phyloP scores from a whole-genome alignment of 2,888 invertebrate species.

The Hoplodrina ambigua region DNA sequence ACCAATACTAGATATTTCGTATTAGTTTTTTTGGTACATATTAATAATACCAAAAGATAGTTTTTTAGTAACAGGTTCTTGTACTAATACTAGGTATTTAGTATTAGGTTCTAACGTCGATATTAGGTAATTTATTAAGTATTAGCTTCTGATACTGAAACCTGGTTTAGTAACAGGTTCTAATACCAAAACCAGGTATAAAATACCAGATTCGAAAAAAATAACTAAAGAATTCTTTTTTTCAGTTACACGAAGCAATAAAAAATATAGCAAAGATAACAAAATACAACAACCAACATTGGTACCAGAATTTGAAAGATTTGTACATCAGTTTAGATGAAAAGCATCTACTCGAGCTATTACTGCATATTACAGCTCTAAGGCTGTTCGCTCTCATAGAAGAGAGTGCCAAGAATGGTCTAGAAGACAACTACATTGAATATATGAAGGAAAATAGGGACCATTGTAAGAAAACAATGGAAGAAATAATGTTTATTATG shows the following conservation, averaged over 20 bases:
- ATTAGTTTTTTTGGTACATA: too few relatives aligned
- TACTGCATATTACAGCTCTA: slow-evolving; percentile 74
- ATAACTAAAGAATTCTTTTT: slow-evolving; percentile 38
- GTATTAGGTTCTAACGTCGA: too few relatives aligned
- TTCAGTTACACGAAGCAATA: slow-evolving; percentile 80
- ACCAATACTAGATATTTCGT: too few relatives aligned
- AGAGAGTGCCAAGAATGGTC: slow-evolving; percentile 65
- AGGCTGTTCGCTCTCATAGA: slow-evolving; percentile 76
- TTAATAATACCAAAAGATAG: too few relatives aligned
- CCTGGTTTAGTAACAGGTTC: too few relatives aligned
- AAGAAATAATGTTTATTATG: slow-evolving; percentile 72
- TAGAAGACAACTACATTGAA: slow-evolving; percentile 66
- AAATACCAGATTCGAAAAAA: neutral
- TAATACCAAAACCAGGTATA: too few relatives aligned
- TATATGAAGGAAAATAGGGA: slow-evolving; percentile 68
- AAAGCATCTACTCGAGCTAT: slow-evolving; percentile 68
- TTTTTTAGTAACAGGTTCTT: too few relatives aligned
- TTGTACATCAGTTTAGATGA: slow-evolving; percentile 68
- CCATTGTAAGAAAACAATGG: slow-evolving; percentile 64
- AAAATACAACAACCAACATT: slow-evolving; percentile 73
- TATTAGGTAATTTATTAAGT: too few relatives aligned
- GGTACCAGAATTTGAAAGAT: slow-evolving; percentile 76
- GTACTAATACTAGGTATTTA: too few relatives aligned
- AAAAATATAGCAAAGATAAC: slow-evolving; percentile 75
- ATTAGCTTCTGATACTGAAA: too few relatives aligned